These are phyloP conservation scores for Sciurus vulgaris DNA, from an alignment of 2,797 vertebrate species.

Conservation along the genomic window DNA sequence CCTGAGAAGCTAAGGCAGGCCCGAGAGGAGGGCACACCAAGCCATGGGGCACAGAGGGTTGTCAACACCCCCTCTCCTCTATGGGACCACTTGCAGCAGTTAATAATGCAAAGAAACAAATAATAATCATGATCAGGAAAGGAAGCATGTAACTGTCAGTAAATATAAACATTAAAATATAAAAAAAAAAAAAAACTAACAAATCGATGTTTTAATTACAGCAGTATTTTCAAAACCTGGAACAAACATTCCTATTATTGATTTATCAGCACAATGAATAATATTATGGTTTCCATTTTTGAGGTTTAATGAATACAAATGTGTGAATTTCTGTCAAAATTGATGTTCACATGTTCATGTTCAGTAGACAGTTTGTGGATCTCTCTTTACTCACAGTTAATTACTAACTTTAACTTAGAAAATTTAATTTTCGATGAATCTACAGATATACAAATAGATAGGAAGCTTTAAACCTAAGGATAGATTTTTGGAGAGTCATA, in stretches of 20 bases:
- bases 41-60: not conserved
- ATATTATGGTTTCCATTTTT: slow-evolving; percentile 3
- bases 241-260: not conserved
- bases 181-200: not conserved
- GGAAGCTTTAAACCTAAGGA: not conserved
- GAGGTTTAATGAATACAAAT: not conserved
- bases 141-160: not conserved
- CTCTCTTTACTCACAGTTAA: not conserved
- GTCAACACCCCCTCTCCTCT: not conserved
- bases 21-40: not conserved
- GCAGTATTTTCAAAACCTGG: not conserved
- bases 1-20: not conserved
- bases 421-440: not conserved
- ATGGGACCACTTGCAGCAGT: not conserved
- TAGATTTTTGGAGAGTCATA: not conserved
- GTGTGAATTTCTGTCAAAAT: slow-evolving; percentile 26
- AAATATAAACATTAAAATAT: slow-evolving; percentile 32
- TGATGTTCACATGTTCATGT: not conserved
- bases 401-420: slow-evolving; percentile 10
- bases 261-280: not conserved
- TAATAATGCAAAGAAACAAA: not conserved
- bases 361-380: not conserved
- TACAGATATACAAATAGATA: not conserved
- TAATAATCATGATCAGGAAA: not conserved
- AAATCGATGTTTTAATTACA: not conserved